These are phyloP conservation scores for Meleagris gallopavo DNA, from an alignment of 2,113 vertebrate genomes.

Conservation along the genomic window DNA sequence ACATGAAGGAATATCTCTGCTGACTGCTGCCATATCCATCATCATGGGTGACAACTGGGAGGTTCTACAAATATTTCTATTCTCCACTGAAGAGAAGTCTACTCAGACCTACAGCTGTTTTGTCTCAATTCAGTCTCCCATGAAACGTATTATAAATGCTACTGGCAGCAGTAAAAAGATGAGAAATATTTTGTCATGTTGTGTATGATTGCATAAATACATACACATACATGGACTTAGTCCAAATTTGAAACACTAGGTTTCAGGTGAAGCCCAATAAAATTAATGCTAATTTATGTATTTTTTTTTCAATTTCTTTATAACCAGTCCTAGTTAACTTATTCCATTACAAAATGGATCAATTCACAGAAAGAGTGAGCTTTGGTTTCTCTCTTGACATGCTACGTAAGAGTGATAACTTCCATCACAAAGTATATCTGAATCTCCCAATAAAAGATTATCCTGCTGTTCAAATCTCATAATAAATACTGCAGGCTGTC, in stretches of 20 bases:
- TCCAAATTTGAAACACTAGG: neutral
- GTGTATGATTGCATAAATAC: fast-evolving
- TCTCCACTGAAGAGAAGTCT: neutral
- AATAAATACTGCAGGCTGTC: neutral
- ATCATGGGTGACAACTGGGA: neutral
- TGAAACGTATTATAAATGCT: neutral
- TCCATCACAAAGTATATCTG: neutral
- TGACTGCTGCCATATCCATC: constrained; percentile 10
- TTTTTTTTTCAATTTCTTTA: neutral
- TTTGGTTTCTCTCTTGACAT: neutral
- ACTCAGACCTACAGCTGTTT: neutral
- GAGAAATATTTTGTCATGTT: neutral
- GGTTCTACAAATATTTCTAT: neutral
- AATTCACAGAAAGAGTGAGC: neutral
- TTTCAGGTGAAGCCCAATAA: neutral
- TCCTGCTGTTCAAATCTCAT: neutral
- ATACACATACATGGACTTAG: neutral
- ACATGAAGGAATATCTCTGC: constrained; percentile 15
- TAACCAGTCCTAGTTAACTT: neutral
- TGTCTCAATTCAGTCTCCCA: neutral
- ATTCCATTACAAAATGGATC: neutral
- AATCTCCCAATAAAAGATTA: neutral
- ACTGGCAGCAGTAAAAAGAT: neutral
- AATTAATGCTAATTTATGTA: neutral
- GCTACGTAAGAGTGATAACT: neutral